Evolutionary conservation across 1,140 invertebrate species (phyloP).

Genomic region (Triops longicaudatus): DNA sequence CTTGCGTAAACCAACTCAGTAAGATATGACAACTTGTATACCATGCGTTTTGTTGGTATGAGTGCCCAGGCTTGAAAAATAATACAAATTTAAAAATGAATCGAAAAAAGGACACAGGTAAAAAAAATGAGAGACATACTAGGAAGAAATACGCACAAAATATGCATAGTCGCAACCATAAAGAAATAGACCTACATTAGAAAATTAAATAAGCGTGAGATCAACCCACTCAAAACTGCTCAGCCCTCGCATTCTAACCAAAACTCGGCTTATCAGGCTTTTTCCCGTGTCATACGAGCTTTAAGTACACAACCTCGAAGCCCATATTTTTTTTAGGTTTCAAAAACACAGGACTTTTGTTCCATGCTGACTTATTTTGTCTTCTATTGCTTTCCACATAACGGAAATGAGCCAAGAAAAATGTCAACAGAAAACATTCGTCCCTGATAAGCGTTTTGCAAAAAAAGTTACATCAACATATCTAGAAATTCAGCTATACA

Average conservation of each 20-base stretch:
- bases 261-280: neutral
- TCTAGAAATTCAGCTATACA: neutral
- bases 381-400: neutral
- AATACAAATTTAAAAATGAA: too few relatives aligned
- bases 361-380: neutral
- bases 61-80: neutral
- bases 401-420: neutral
- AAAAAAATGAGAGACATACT: neutral
- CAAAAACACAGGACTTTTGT: neutral
- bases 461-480: neutral
- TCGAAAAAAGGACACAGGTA: neutral
- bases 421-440: neutral
- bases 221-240: conserved; percentile 1
- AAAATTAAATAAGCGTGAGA: conserved; percentile 5
- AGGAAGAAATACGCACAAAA: neutral
- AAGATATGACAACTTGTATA: neutral
- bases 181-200: neutral
- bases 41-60: neutral
- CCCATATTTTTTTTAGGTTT: neutral
- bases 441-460: neutral
- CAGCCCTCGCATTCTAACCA: neutral
- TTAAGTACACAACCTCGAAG: neutral
- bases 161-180: neutral
- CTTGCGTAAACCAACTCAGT: neutral
- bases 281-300: neutral